Conservation (phyloP, 1,140 invertebrate species). For the Chionoecetes opilio region DNA sequence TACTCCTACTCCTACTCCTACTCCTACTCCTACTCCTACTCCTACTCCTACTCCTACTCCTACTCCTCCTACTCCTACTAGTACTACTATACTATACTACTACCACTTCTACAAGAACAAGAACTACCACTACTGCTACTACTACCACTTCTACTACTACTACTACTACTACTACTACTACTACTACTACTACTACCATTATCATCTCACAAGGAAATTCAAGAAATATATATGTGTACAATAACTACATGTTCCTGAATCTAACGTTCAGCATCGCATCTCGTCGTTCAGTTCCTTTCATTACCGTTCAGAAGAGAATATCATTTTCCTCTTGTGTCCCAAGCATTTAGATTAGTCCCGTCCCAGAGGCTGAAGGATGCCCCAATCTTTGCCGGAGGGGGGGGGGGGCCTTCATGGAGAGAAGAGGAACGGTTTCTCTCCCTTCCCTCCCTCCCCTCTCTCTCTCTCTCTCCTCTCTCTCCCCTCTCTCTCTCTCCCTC, state of each 20-base stretch:
- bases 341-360: neutral
- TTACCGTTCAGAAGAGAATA: neutral
- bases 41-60: neutral
- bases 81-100: slow-evolving; percentile 17
- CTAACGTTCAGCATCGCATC: neutral
- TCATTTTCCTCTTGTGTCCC: neutral
- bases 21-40: neutral
- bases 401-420: neutral
- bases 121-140: neutral
- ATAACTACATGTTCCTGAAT: neutral
- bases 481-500: neutral
- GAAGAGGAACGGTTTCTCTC: slow-evolving; percentile 50
- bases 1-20: neutral
- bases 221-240: neutral
- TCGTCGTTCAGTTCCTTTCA: neutral
- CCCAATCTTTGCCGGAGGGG: no score
- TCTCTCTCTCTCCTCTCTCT: slow-evolving; percentile 20
- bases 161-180: neutral
- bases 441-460: slow-evolving; percentile 31
- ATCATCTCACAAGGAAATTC: neutral
- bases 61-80: no score
- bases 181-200: neutral
- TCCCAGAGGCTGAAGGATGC: neutral
- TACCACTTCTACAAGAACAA: no score
- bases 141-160: neutral